Conservation (phyloP, 2,888 invertebrate genomes). For the Tipula unca region DNA sequence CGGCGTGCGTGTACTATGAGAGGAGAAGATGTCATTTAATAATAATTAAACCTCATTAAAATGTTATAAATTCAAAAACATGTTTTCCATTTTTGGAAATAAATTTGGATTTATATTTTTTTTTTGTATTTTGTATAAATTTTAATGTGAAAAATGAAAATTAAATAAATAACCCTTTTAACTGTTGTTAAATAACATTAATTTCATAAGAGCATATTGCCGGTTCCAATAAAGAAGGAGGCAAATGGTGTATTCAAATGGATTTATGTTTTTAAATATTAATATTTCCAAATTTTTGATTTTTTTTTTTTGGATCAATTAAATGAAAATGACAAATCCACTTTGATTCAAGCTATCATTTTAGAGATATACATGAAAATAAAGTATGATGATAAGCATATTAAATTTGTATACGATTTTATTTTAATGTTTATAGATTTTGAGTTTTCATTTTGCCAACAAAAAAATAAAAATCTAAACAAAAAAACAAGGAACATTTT, state of each 20-base stretch:
- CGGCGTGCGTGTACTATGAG: background rate
- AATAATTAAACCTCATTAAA: conserved; percentile 8
- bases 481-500: background rate
- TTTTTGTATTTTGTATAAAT: background rate
- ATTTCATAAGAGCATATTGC: background rate
- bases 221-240: background rate
- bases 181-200: background rate
- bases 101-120: background rate
- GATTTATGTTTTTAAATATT: background rate
- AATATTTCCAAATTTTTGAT: background rate
- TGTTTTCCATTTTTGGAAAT: background rate
- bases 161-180: conserved; percentile 14
- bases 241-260: background rate
- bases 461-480: background rate
- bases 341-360: background rate
- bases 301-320: background rate
- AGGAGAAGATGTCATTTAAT: background rate
- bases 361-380: background rate
- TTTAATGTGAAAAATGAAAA: background rate
- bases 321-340: background rate
- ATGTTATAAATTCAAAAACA: conserved; percentile 14
- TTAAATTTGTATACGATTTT: background rate
- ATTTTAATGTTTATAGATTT: background rate
- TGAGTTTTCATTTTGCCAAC: background rate
- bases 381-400: background rate